Evolutionary conservation across 2,113 vertebrate genomes (phyloP).

Genomic region (Platysternon megacephalum): DNA sequence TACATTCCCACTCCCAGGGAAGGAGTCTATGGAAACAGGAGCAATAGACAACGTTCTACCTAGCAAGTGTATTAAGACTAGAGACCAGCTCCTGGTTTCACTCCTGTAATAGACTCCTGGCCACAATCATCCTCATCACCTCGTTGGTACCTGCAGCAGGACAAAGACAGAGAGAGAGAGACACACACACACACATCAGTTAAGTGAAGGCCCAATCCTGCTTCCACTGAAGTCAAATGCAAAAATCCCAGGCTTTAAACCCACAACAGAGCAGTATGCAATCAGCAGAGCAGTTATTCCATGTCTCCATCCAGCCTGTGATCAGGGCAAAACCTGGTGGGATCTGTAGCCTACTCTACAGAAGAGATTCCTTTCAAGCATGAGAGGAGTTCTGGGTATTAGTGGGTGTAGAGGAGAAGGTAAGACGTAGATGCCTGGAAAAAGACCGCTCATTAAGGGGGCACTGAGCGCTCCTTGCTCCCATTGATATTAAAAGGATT

Average conservation of each 20-base stretch:
- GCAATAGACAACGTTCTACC: not conserved
- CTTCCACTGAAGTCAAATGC: accelerated
- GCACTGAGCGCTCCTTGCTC: not conserved
- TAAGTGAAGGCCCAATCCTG: not conserved
- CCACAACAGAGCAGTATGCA: not conserved
- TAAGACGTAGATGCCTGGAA: not conserved
- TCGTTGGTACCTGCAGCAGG: slow-evolving; percentile 91
- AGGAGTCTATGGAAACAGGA: not conserved
- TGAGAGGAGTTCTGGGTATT: not conserved
- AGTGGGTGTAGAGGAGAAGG: not conserved
- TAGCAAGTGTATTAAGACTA: not conserved
- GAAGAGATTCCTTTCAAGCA: not conserved
- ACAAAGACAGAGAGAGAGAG: not conserved
- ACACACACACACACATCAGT: not conserved
- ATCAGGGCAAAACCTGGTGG: not conserved
- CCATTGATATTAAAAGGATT: not conserved
- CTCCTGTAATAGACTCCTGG: slow-evolving; percentile 85
- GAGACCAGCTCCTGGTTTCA: slow-evolving; percentile 17
- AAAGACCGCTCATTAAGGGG: not conserved
- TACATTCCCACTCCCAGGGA: accelerated
- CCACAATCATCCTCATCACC: slow-evolving; percentile 96
- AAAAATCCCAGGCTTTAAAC: not conserved
- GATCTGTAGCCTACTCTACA: not conserved
- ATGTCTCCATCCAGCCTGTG: not conserved
- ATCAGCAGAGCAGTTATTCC: not conserved